Percentiles rank a stretch among this genome's conserved stretches.
These are phyloP conservation scores for Spea multiplicata DNA, from an alignment of 2,113 vertebrate species.

Conservation along the genomic window DNA sequence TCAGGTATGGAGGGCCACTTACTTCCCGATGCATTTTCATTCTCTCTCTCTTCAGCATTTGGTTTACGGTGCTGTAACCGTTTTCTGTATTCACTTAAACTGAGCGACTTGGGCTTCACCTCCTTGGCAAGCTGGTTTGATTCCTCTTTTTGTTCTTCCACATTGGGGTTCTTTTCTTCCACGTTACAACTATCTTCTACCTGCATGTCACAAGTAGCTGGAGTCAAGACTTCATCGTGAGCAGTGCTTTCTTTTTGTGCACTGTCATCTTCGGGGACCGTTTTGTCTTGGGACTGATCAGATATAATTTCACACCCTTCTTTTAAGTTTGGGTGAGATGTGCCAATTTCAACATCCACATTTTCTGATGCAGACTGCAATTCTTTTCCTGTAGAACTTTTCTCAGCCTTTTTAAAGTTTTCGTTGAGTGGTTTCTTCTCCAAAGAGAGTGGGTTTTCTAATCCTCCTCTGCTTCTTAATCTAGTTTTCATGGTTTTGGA, in stretches of 20 bases:
- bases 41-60: conserved; percentile 38
- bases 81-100: conserved; percentile 84
- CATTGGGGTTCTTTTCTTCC: not conserved
- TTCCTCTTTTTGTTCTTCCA: not conserved
- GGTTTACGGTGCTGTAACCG: conserved; percentile 81
- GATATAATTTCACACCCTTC: not conserved
- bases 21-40: conserved; percentile 59
- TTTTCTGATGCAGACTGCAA: not conserved
- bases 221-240: not conserved
- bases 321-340: not conserved
- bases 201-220: not conserved
- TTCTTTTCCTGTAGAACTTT: not conserved
- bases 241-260: too few species aligned
- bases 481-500: conserved; percentile 1
- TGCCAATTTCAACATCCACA: not conserved
- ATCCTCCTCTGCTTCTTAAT: conserved; percentile 47
- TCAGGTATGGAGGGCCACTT: conserved; percentile 90
- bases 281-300: not conserved
- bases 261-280: not conserved
- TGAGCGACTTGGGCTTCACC: conserved; percentile 80
- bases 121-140: conserved; percentile 58
- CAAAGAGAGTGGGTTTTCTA: not conserved
- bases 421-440: conserved; percentile 15
- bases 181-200: not conserved
- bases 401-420: not conserved